Evolutionary conservation across 2,113 vertebrate genomes (phyloP).

Genomic region (Danio rerio): GRCz12tu NC_133196.1:9147501-9148000

Average conservation of each 20-base stretch:
- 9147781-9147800: not conserved
- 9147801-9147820: not conserved
- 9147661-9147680: not conserved
- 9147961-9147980: no score
- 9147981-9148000: no score
- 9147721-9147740: conserved; percentile 22
- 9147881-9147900: no score
- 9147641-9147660: conserved; percentile 37
- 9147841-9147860: no score
- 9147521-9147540: conserved; percentile 31
- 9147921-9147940: no score
- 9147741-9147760: conserved; percentile 8
- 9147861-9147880: no score
- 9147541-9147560: not conserved
- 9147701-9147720: conserved; percentile 20
- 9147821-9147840: not conserved
- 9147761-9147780: not conserved
- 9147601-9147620: not conserved
- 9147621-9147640: conserved; percentile 24
- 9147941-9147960: no score
- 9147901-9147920: no score
- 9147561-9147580: not conserved
- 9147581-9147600: conserved; percentile 6
- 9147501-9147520: conserved; percentile 19
- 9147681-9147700: conserved; percentile 30